These are phyloP conservation scores for Philereme transversata DNA, from an alignment of 2,888 invertebrate species.

Conservation along the genomic window DNA sequence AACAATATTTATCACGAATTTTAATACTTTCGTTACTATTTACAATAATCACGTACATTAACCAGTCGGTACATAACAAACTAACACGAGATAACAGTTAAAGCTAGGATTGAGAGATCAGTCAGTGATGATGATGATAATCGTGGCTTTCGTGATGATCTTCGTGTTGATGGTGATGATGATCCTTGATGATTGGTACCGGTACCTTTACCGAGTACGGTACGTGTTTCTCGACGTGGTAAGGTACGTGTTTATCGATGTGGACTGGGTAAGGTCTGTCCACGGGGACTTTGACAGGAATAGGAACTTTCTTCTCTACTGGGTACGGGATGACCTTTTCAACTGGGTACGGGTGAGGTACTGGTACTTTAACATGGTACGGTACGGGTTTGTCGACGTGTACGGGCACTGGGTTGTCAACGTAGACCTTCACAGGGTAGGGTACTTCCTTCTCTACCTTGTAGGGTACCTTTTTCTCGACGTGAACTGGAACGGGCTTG, in stretches of 20 bases:
- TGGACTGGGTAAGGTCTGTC: constrained; percentile 85
- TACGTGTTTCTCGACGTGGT: constrained; percentile 86
- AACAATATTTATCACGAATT: constrained; percentile 60
- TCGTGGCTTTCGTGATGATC: constrained; percentile 50
- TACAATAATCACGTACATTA: constrained; percentile 60
- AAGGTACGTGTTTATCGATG: constrained; percentile 88
- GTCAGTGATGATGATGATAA: constrained; percentile 74
- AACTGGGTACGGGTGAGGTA: constrained; percentile 88
- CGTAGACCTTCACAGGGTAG: constrained; percentile 87
- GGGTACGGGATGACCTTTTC: constrained; percentile 87
- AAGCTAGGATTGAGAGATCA: constrained; percentile 80
- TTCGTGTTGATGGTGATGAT: constrained; percentile 57
- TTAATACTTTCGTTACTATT: constrained; percentile 80
- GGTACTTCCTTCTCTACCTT: constrained; percentile 89
- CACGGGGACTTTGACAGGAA: constrained; percentile 86
- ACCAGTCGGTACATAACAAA: constrained; percentile 66
- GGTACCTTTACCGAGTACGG: constrained; percentile 89
- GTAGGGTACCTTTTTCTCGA: constrained; percentile 90
- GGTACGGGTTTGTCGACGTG: constrained; percentile 92
- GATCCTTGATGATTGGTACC: constrained; percentile 84
- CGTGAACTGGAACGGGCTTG: constrained; percentile 87
- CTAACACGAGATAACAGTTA: constrained; percentile 79
- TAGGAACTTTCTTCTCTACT: constrained; percentile 86
- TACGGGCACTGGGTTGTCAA: constrained; percentile 88
- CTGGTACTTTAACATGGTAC: constrained; percentile 88